These are phyloP conservation scores for Dicentrarchus labrax DNA, from an alignment of 2,113 vertebrate genomes.

Conservation along the genomic window DNA sequence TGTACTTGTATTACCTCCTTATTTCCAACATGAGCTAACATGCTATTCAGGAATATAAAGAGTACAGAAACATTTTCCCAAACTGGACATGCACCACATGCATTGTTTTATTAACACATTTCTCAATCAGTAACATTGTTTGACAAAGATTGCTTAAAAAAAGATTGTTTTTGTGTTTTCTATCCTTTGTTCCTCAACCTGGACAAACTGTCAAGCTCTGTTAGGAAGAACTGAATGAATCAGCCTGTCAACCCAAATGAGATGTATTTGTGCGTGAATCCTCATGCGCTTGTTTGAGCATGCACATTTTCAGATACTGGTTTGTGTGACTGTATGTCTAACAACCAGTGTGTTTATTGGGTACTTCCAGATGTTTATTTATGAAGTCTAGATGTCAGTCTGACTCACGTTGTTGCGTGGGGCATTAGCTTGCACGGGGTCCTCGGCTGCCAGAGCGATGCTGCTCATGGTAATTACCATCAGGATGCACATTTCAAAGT, in stretches of 20 bases:
- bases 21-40: background rate
- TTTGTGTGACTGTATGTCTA: conserved; percentile 7
- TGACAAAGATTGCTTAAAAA: background rate
- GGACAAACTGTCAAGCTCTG: background rate
- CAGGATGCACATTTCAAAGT: conserved; percentile 98
- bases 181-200: background rate
- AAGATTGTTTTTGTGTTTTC: conserved; percentile 10
- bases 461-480: conserved; percentile 97
- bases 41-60: background rate
- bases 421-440: conserved; percentile 91
- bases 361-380: conserved; percentile 36
- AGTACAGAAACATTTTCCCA: background rate
- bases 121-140: background rate
- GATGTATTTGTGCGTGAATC: background rate
- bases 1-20: background rate
- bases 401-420: conserved; percentile 92
- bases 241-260: conserved; percentile 22
- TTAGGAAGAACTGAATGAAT: conserved; percentile 30
- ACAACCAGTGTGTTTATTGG: conserved; percentile 26
- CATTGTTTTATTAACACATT: background rate
- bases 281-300: background rate
- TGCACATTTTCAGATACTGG: conserved; percentile 4
- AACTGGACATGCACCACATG: background rate
- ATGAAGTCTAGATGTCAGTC: conserved; percentile 22
- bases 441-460: conserved; percentile 96